Conservation (phyloP, 2,888 invertebrate genomes). For the Nemoura dubitans region DNA sequence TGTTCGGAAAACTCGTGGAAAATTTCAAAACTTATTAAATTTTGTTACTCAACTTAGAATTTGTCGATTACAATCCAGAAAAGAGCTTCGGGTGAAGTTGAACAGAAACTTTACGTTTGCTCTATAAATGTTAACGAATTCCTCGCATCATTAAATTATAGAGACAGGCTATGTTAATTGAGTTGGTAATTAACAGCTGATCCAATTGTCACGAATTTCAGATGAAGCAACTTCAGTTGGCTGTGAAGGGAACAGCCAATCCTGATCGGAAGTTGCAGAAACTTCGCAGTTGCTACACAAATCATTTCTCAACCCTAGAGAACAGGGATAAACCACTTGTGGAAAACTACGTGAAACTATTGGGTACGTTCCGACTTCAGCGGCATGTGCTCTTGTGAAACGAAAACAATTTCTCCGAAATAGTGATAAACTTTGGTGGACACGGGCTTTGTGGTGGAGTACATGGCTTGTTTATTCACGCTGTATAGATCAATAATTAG, state of each 20-base stretch:
- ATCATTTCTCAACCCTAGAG: slow-evolving; percentile 64
- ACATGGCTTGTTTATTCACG: neutral
- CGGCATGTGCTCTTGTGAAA: neutral
- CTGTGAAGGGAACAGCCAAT: slow-evolving; percentile 56
- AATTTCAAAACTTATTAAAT: too few relatives aligned
- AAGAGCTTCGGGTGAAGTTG: too few relatives aligned
- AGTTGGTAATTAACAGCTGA: neutral
- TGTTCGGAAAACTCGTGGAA: too few relatives aligned
- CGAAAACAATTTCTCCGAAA: neutral
- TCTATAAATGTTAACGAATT: slow-evolving; percentile 42
- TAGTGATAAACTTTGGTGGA: neutral
- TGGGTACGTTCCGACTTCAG: slow-evolving; percentile 62
- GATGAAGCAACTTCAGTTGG: slow-evolving; percentile 61
- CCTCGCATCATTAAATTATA: slow-evolving; percentile 22
- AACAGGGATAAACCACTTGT: slow-evolving; percentile 59
- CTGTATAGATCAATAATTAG: neutral
- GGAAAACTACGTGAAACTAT: slow-evolving; percentile 63
- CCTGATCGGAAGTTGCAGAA: slow-evolving; percentile 62
- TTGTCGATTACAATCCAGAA: too few relatives aligned
- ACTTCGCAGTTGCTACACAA: slow-evolving; percentile 62
- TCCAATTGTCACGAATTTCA: slow-evolving; percentile 48
- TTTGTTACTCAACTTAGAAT: too few relatives aligned
- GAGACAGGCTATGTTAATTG: neutral
- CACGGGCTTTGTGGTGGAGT: neutral
- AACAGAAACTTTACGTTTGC: neutral